Base-by-base conservation (phyloP, 2,888 invertebrate species). In the Altica lythri region DNA sequence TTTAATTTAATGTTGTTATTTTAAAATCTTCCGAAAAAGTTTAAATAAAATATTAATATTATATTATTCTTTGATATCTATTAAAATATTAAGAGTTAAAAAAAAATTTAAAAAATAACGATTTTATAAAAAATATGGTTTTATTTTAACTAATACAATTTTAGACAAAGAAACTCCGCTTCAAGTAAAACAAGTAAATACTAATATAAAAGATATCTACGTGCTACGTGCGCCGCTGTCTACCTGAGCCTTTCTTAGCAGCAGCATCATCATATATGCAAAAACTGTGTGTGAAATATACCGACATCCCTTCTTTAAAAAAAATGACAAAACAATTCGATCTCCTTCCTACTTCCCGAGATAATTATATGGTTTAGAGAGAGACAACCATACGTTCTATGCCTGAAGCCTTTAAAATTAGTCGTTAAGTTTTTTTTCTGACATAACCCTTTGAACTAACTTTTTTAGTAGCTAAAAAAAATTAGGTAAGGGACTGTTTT, bases 391-490 rank as follows among this genome's bases (percentile, higher is more conserved):
- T 19, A 40, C 46, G 38, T n/a, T 29, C 25, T 40, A 34, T 46
- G 55, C 53, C 55, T 43, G 55, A 25, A 58, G 58, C 58, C 40
- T 27, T 51, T 19, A 29, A 57, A 61, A 61, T 56, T 54, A 49
- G 52, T 61, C 61, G 61, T 59, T 61, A 63, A 59, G 34, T 50
- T 61, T 61, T 56, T 59, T 59, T 57, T 59, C 35, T 50, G 35
- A 45, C 38, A 17, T 49, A 57, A 65, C 63, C 60, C 59, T 57
- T 59, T 59, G 40, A 45, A 55, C 57, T 42, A 32, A 13, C 55
- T 61, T 59, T 38, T 61, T 61, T 59, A 57, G 62, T 58, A 60
- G 60, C 40, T 57, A 60, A 62, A 65, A 66, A 65, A 65, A 64
- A 37, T 45, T 50, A 25, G 42, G 53, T 53, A 47, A 38, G 48